Evolutionary conservation across 2,888 invertebrate genomes (phyloP), one percentile per base, ranked within the genome.

Genomic region (Brachylomia viminalis): DNA sequence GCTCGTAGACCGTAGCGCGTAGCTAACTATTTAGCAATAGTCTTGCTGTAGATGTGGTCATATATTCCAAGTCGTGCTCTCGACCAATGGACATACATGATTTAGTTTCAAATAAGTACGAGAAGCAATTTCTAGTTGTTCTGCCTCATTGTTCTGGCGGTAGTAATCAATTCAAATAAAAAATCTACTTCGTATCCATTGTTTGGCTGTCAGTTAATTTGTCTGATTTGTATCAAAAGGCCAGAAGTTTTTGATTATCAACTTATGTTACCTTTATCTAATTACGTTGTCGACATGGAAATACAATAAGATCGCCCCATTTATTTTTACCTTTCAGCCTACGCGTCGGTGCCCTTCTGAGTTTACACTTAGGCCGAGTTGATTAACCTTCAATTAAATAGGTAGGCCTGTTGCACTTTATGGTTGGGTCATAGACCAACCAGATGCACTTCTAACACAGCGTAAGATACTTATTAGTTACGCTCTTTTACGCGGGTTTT

Each of bases 41-140:
- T 67, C 13, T 81, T 67, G 49, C 56, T 58, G 58, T 64, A 62
- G 15, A 61, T 17, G 11, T 64, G 11, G 30, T 49, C n/a, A 20
- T 33, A 20, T 59, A 33, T 11, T 42, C 42, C 10, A 52, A 42
- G 27, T 15, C n/a, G n/a, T 66, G n/a, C 67, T 27, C 65, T 69
- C 54, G 33, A 45, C 10, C 66, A 66, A 66, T 49, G n/a, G 47
- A 49, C 38, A 47, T 69, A 49, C 38, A 47, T 69, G 42, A 61
- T 66, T 75, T 49, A 69, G 23, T 56, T 61, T 56, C 5, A 67
- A 59, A 65, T 45, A 67, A 76, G 47, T 47, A 49, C n/a, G 33
- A 68, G 13, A 47, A 58, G 11, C 30, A 30, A 73, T 78, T 61
- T 47, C 38, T 42, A 56, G 13, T 59, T 42, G 11, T 58, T 33